Evolutionary conservation across 2,888 invertebrate genomes (phyloP).

Genomic region (Lasioglossum morio): DNA sequence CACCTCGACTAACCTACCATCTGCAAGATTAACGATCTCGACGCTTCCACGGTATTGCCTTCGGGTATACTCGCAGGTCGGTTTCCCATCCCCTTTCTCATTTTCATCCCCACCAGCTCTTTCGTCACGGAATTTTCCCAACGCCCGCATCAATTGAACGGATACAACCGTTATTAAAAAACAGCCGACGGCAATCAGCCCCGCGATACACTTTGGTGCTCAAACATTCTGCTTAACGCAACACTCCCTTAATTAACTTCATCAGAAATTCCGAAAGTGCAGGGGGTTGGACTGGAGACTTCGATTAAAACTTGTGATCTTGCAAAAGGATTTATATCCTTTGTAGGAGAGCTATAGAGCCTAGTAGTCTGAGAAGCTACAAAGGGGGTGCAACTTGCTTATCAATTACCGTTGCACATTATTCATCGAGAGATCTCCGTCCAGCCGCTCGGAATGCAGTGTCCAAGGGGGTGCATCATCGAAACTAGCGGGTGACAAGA

Average conservation of each 20-base stretch:
- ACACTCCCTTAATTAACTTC: not conserved
- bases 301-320: not conserved
- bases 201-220: too few species aligned
- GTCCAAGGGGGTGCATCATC: not conserved
- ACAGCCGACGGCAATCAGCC: not conserved
- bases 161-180: not conserved
- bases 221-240: too few species aligned
- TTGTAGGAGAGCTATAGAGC: too few species aligned
- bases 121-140: slow-evolving; percentile 18
- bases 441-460: not conserved
- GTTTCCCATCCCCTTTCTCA: slow-evolving; percentile 33
- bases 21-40: slow-evolving; percentile 78
- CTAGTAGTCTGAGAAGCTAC: too few species aligned
- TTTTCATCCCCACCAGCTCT: slow-evolving; percentile 17
- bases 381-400: not conserved
- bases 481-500: not conserved
- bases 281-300: not conserved
- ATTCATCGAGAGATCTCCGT: not conserved
- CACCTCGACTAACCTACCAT: slow-evolving; percentile 61
- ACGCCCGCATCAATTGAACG: too few species aligned
- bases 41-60: slow-evolving; percentile 74
- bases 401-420: not conserved
- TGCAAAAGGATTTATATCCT: not conserved
- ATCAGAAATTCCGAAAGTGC: not conserved
- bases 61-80: slow-evolving; percentile 39